These are phyloP conservation scores for Eciton burchellii DNA, from an alignment of 1,140 invertebrate genomes.

Conservation along the genomic window DNA sequence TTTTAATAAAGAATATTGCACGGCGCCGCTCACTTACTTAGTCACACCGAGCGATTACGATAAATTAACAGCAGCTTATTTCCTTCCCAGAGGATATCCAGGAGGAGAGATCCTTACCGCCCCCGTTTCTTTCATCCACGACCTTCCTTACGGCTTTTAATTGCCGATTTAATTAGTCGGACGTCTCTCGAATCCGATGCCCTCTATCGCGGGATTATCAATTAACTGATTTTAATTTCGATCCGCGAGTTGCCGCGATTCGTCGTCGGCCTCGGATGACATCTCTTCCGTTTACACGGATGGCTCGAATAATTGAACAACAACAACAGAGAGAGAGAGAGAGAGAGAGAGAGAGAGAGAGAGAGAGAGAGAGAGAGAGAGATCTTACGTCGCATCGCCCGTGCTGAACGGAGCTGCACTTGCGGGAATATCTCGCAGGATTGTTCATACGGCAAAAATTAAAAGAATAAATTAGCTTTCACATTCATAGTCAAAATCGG, in stretches of 20 bases:
- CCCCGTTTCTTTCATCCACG: constrained; percentile 12
- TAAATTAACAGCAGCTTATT: constrained; percentile 77
- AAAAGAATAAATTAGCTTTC: background rate
- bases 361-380: too few relatives aligned
- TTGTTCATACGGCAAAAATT: background rate
- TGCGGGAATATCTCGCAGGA: background rate
- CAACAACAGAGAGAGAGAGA: too few relatives aligned
- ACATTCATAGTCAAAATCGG: constrained; percentile 4
- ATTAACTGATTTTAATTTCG: constrained; percentile 57
- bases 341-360: too few relatives aligned
- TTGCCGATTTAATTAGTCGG: constrained; percentile 74
- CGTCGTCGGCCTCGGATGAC: constrained; percentile 2
- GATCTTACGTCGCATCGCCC: background rate
- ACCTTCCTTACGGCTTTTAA: constrained; percentile 68
- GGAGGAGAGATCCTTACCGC: constrained; percentile 4
- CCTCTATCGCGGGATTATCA: constrained; percentile 42
- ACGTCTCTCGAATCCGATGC: constrained; percentile 12
- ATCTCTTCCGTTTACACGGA: constrained; percentile 1
- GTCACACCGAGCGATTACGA: constrained; percentile 79
- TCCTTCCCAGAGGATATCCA: constrained; percentile 52
- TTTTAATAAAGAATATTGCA: constrained; percentile 82
- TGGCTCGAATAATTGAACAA: too few relatives aligned
- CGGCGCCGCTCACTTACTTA: constrained; percentile 77
- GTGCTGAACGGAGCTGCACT: background rate
- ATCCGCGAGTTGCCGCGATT: background rate